Evolutionary conservation across 2,797 vertebrate genomes (phyloP).

Genomic region (Octomys mimax): DNA sequence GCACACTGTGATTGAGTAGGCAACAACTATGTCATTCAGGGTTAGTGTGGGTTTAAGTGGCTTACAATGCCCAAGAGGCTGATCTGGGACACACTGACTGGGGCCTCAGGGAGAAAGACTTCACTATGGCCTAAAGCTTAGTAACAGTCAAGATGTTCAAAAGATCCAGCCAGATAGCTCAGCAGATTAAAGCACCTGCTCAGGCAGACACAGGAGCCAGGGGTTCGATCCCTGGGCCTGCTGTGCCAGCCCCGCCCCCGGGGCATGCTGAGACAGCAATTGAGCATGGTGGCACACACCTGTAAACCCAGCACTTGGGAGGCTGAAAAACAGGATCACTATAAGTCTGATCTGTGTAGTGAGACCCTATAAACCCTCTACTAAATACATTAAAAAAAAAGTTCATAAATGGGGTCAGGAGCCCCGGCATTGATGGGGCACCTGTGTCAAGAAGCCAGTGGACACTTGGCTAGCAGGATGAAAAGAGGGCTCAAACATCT

Average conservation of each 20-base stretch:
- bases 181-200: too few species aligned
- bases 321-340: too few species aligned
- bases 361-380: too few species aligned
- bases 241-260: too few species aligned
- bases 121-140: neutral
- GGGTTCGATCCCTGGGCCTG: too few species aligned
- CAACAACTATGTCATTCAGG: neutral
- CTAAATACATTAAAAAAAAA: too few species aligned
- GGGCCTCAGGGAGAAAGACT: neutral
- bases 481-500: neutral
- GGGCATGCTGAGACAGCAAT: too few species aligned
- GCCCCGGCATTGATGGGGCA: neutral
- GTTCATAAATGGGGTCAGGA: neutral
- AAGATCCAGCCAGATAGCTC: too few species aligned
- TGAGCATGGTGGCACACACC: too few species aligned
- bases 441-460: accelerated
- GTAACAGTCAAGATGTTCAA: neutral
- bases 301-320: too few species aligned
- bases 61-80: neutral
- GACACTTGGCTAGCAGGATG: neutral
- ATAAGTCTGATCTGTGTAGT: too few species aligned
- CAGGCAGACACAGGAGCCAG: too few species aligned
- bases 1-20: neutral
- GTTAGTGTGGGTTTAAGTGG: neutral
- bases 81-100: neutral